phyloP scores from a whole-genome alignment of 2,888 invertebrate species.

The Mamestra brassicae region DNA sequence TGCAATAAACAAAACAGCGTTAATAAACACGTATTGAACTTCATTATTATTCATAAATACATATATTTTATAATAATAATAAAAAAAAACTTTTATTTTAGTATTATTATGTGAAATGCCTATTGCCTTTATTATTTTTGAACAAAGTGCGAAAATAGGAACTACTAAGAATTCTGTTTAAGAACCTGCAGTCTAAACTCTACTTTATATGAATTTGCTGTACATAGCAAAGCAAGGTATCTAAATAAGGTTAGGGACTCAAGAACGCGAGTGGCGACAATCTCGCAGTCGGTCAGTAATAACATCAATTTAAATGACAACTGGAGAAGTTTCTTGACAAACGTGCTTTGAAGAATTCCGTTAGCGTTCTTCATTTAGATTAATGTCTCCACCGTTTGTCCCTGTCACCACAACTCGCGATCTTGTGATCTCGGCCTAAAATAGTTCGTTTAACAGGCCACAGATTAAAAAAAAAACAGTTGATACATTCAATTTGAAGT shows the following conservation, averaged over 20 bases:
- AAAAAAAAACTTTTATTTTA: constrained; percentile 48
- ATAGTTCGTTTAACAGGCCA: constrained; percentile 60
- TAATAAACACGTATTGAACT: constrained; percentile 29
- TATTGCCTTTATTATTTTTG: constrained; percentile 60
- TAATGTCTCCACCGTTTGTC: constrained; percentile 56
- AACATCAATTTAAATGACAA: constrained; percentile 45
- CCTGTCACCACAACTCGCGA: constrained; percentile 57
- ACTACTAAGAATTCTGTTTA: constrained; percentile 70
- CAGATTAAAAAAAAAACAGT: constrained; percentile 57
- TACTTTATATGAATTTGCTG: constrained; percentile 58
- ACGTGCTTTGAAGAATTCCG: constrained; percentile 40
- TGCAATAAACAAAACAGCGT: constrained; percentile 39
- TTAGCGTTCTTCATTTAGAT: constrained; percentile 58
- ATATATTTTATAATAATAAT: constrained; percentile 21
- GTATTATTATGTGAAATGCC: constrained; percentile 65
- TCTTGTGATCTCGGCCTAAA: constrained; percentile 64
- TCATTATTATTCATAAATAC: constrained; percentile 34
- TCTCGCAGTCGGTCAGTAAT: constrained; percentile 21
- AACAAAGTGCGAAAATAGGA: constrained; percentile 75
- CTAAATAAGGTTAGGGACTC: constrained; percentile 48
- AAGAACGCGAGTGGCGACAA: constrained; percentile 16
- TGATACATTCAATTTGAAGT: constrained; percentile 72
- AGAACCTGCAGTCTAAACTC: constrained; percentile 55
- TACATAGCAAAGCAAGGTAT: constrained; percentile 72
- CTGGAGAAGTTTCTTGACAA: constrained; percentile 31